These are phyloP conservation scores for Clarias gariepinus DNA, from an alignment of 2,113 vertebrate species.

Conservation along the genomic window DNA sequence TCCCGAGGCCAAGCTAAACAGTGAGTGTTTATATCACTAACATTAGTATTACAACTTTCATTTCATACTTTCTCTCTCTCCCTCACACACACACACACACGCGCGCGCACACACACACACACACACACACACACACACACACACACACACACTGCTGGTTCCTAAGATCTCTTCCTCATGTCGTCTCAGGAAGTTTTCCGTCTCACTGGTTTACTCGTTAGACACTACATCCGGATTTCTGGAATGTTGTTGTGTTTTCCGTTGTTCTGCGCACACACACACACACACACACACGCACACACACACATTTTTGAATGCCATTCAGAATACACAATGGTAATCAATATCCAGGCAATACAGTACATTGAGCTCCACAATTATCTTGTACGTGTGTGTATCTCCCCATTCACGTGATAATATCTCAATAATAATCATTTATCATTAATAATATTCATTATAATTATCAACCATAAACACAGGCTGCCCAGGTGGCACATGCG, in stretches of 20 bases:
- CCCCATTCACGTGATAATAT: background rate
- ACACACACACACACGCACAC: background rate
- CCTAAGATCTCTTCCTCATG: background rate
- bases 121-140: conserved; percentile 3
- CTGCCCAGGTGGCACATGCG: background rate
- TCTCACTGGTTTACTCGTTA: background rate
- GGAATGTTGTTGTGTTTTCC: background rate
- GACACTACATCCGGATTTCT: background rate
- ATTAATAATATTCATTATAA: too few relatives aligned
- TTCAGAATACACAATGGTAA: background rate
- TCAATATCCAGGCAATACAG: background rate
- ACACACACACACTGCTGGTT: background rate
- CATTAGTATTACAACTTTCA: background rate
- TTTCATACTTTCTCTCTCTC: background rate
- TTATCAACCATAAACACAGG: background rate
- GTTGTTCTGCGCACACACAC: conserved; percentile 16
- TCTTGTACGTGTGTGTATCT: background rate
- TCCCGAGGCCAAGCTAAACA: conserved; percentile 3
- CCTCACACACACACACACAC: background rate
- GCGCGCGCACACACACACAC: background rate
- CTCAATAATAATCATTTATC: background rate
- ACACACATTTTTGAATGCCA: background rate
- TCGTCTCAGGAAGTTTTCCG: background rate
- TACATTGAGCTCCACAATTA: background rate
- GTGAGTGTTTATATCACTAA: conserved; percentile 21